Percentiles rank a stretch among this genome's conserved stretches.
phyloP scores from a whole-genome alignment of 1,140 invertebrate genomes.

The Campoletis sonorensis region DNA sequence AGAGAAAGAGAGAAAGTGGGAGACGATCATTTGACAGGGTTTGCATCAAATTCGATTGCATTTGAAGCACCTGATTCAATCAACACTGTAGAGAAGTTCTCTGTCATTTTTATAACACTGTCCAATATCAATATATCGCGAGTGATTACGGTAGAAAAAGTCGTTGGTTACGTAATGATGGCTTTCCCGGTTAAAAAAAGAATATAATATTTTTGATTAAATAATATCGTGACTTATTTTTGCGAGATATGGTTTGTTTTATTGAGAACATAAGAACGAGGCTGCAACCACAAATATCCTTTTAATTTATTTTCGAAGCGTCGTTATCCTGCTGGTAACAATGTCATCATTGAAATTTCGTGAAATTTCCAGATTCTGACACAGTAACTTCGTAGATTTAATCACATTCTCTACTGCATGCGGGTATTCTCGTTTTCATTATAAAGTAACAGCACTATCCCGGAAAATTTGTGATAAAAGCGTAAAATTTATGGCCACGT shows the following conservation, averaged over 20 bases:
- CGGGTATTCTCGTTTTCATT: constrained; percentile 1
- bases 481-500: background rate
- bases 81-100: constrained; percentile 1
- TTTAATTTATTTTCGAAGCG: background rate
- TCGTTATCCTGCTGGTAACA: background rate
- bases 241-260: background rate
- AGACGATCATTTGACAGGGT: constrained; percentile 65
- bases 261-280: background rate
- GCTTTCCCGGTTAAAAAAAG: too few species aligned
- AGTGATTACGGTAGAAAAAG: too few species aligned
- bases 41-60: constrained; percentile 61
- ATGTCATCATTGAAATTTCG: background rate
- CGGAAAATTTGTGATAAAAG: background rate
- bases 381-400: background rate
- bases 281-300: background rate
- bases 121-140: background rate
- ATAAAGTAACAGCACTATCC: background rate
- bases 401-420: background rate
- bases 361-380: background rate
- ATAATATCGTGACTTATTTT: background rate
- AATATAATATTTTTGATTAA: background rate
- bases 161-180: too few species aligned
- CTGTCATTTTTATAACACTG: background rate
- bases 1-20: background rate
- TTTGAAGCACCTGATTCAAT: constrained; percentile 65